phyloP scores from a whole-genome alignment of 2,113 vertebrate genomes.

The Rana temporaria region DNA sequence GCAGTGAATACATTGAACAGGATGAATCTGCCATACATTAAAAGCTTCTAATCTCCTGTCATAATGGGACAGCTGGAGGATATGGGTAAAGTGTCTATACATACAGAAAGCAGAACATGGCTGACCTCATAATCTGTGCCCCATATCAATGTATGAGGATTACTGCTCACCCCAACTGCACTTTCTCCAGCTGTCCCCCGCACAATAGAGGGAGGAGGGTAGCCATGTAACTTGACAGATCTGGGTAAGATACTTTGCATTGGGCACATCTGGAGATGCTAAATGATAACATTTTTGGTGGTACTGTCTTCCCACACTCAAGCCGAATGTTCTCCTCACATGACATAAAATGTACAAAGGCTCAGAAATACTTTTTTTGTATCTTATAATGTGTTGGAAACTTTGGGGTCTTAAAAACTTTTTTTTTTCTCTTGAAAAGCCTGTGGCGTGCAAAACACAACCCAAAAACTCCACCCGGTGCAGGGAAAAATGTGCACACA shows the following conservation, averaged over 20 bases:
- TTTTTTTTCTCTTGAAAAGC: too few species aligned
- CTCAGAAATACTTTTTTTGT: too few species aligned
- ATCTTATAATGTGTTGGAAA: too few species aligned
- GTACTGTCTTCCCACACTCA: conserved; percentile 16
- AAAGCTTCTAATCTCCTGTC: background rate
- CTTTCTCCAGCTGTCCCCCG: conserved; percentile 37
- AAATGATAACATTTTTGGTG: conserved; percentile 16
- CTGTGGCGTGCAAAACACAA: too few species aligned
- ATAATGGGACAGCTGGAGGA: conserved; percentile 16
- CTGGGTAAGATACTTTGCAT: conserved; percentile 4
- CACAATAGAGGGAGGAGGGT: conserved; percentile 1
- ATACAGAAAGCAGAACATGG: conserved; percentile 18
- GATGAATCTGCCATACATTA: too few species aligned
- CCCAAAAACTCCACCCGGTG: too few species aligned
- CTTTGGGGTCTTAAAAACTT: too few species aligned
- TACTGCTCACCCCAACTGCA: conserved; percentile 20
- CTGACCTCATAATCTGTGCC: conserved; percentile 13
- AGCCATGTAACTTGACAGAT: background rate
- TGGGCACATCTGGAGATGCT: conserved; percentile 41
- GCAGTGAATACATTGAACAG: too few species aligned
- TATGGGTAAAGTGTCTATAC: conserved; percentile 6
- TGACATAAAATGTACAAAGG: background rate
- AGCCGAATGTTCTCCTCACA: background rate
- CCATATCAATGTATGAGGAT: conserved; percentile 26
- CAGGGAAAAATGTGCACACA: too few species aligned